Percentiles rank a stretch among this genome's conserved stretches.
phyloP scores from a whole-genome alignment of 2,113 vertebrate species.

The Halichoeres trimaculatus region DNA sequence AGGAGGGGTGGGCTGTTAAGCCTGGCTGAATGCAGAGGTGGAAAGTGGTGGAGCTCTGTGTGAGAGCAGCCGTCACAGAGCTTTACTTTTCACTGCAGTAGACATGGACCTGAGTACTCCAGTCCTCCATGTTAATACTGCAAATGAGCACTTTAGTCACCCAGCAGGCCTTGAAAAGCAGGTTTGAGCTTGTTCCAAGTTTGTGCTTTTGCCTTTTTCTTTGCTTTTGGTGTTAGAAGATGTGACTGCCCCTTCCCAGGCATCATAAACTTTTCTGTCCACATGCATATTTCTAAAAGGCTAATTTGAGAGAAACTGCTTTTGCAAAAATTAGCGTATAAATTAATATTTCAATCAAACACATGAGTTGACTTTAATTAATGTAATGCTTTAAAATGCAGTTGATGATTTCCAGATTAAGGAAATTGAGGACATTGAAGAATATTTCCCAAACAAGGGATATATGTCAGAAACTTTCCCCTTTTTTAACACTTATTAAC shows the following conservation, averaged over 20 bases:
- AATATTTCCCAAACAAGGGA: background rate
- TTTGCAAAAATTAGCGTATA: slow-evolving; percentile 20
- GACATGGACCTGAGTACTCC: slow-evolving; percentile 16
- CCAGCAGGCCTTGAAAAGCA: slow-evolving; percentile 28
- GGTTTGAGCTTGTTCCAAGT: slow-evolving; percentile 1
- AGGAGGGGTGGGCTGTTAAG: slow-evolving; percentile 41
- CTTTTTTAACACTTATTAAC: background rate
- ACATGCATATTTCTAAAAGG: background rate
- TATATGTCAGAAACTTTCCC: background rate
- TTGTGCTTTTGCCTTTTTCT: background rate
- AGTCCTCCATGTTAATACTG: slow-evolving; percentile 26
- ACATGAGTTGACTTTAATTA: slow-evolving; percentile 16
- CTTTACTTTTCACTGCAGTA: slow-evolving; percentile 31
- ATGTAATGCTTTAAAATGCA: background rate
- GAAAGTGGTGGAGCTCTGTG: slow-evolving; percentile 31
- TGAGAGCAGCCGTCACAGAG: slow-evolving; percentile 42
- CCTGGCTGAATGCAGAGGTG: slow-evolving; percentile 45
- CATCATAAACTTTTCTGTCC: slow-evolving; percentile 2
- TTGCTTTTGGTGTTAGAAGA: slow-evolving; percentile 7
- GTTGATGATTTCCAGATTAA: slow-evolving; percentile 17
- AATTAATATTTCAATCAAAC: slow-evolving; percentile 20
- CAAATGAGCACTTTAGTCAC: slow-evolving; percentile 27
- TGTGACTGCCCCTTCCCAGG: background rate
- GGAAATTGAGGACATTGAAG: slow-evolving; percentile 6
- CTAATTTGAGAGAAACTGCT: background rate